Evolutionary conservation across 2,113 vertebrate genomes (phyloP).

Genomic region (Limnothrissa miodon): DNA sequence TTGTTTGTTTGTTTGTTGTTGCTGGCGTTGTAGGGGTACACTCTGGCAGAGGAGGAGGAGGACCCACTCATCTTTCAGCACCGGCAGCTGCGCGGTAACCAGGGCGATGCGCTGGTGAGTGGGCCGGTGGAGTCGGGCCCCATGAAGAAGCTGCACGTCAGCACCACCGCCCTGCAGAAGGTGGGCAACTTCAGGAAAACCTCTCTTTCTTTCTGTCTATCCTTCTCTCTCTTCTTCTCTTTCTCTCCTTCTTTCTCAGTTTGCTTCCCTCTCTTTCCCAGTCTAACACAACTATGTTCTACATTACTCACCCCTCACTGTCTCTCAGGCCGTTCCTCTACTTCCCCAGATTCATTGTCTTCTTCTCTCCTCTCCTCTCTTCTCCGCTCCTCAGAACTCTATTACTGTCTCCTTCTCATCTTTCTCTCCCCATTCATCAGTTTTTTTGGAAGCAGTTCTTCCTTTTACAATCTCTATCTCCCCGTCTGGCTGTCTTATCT

Average conservation of each 20-base stretch:
- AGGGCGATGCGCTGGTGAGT: slow-evolving; percentile 82
- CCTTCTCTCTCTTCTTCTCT: neutral
- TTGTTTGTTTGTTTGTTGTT: neutral
- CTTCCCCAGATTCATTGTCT: neutral
- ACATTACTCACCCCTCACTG: too few relatives aligned
- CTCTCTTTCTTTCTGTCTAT: neutral
- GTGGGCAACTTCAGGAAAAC: slow-evolving; percentile 54
- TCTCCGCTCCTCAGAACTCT: neutral
- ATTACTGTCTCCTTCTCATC: neutral
- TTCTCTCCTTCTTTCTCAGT: too few relatives aligned
- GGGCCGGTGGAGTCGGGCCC: slow-evolving; percentile 91
- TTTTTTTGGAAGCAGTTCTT: neutral
- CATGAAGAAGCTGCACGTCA: slow-evolving; percentile 98
- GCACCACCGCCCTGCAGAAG: slow-evolving; percentile 98
- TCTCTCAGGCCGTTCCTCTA: too few relatives aligned
- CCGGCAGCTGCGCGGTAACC: slow-evolving; percentile 81
- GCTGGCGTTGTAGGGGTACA: slow-evolving; percentile 82
- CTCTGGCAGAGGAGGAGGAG: slow-evolving; percentile 95
- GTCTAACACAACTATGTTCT: too few relatives aligned
- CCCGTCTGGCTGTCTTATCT: neutral
- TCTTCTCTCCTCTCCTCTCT: neutral
- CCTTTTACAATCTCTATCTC: neutral
- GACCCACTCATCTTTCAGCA: slow-evolving; percentile 94
- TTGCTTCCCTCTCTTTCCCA: too few relatives aligned
- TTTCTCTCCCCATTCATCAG: neutral